Evolutionary conservation across 2,113 vertebrate genomes (phyloP).

Genomic region (Calidris pugnax): DNA sequence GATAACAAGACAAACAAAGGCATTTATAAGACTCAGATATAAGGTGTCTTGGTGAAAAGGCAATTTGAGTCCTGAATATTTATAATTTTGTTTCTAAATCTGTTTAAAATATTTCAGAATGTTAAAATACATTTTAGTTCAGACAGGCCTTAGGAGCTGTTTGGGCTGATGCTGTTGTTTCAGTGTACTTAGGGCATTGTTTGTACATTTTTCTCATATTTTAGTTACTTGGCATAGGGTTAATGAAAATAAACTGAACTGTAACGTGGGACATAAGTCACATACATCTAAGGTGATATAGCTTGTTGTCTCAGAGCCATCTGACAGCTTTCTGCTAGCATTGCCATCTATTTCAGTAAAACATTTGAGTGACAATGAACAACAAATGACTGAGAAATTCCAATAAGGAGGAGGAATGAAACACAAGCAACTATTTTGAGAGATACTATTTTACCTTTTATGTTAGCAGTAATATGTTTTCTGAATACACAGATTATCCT

Average conservation of each 20-base stretch:
- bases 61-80: neutral
- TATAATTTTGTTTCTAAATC: neutral
- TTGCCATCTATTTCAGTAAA: neutral
- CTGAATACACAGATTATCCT: neutral
- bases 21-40: constrained; percentile 12
- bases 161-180: neutral
- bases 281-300: neutral
- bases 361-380: neutral
- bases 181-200: neutral
- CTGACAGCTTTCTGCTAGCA: neutral
- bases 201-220: neutral
- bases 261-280: neutral
- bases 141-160: neutral
- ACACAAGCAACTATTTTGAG: neutral
- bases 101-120: neutral
- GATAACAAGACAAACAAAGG: neutral
- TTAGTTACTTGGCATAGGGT: neutral
- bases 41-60: constrained; percentile 5
- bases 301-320: neutral
- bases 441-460: neutral
- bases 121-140: neutral
- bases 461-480: neutral
- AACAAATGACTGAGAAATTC: neutral
- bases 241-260: neutral
- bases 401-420: neutral